phyloP scores from a whole-genome alignment of 2,888 invertebrate genomes.

The Xiphydria camelus region DNA sequence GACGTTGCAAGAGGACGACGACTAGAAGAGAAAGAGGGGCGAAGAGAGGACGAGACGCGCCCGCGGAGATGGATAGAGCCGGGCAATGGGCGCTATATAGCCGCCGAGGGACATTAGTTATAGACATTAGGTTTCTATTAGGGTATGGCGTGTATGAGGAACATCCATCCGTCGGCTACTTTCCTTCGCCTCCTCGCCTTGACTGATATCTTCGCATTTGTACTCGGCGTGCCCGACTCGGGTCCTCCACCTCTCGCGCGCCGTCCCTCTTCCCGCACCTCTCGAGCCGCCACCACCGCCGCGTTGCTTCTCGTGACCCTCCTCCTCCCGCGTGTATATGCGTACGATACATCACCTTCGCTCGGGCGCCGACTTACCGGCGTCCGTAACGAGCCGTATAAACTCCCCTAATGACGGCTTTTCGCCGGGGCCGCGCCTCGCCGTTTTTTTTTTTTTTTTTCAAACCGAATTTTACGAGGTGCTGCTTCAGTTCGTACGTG shows the following conservation, averaged over 20 bases:
- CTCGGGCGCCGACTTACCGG: slow-evolving; percentile 1
- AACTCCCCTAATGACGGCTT: slow-evolving; percentile 2
- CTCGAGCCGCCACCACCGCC: slow-evolving; percentile 15
- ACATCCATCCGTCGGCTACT: slow-evolving; percentile 21
- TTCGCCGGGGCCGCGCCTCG: background rate
- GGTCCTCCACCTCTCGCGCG: background rate
- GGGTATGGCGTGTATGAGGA: slow-evolving; percentile 14
- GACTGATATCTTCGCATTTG: slow-evolving; percentile 26
- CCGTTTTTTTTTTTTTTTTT: too few relatives aligned
- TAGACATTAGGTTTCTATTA: slow-evolving; percentile 39
- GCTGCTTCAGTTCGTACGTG: too few relatives aligned
- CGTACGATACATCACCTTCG: slow-evolving; percentile 5
- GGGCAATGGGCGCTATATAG: background rate
- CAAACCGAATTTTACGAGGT: too few relatives aligned
- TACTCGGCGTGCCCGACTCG: slow-evolving; percentile 13
- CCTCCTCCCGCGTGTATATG: background rate
- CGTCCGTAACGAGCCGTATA: slow-evolving; percentile 15
- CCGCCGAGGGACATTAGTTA: slow-evolving; percentile 27
- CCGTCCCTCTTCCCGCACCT: slow-evolving; percentile 14
- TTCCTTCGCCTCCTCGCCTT: slow-evolving; percentile 13
- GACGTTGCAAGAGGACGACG: too few relatives aligned
- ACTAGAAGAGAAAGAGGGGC: too few relatives aligned
- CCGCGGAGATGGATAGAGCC: too few relatives aligned
- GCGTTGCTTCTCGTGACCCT: too few relatives aligned
- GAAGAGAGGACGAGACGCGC: too few relatives aligned